phyloP scores from a whole-genome alignment of 2,113 vertebrate species.

The Epinephelus moara region DNA sequence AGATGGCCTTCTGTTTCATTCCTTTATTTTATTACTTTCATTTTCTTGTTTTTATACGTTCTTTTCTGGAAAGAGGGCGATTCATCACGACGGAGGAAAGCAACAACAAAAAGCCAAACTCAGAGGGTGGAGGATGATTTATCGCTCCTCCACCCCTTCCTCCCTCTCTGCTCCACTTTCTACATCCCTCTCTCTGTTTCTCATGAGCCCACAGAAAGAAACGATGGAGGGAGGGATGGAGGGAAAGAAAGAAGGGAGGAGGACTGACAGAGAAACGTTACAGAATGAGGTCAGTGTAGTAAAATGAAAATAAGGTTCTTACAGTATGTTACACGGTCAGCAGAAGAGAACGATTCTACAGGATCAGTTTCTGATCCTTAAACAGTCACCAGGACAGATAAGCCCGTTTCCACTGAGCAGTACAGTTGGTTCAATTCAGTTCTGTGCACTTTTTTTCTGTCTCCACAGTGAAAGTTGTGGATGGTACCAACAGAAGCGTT shows the following conservation, averaged over 20 bases:
- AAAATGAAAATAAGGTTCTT: constrained; percentile 4
- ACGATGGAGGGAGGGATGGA: not conserved
- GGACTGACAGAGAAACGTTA: not conserved
- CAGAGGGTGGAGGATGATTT: constrained; percentile 65
- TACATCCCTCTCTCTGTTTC: not conserved
- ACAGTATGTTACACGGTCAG: not conserved
- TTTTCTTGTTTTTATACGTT: constrained; percentile 63
- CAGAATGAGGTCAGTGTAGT: not conserved
- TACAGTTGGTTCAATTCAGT: too few species aligned
- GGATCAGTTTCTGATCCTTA: not conserved
- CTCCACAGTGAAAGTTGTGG: too few species aligned
- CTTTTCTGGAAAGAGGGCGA: constrained; percentile 49
- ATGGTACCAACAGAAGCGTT: too few species aligned
- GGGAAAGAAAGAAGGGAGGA: not conserved
- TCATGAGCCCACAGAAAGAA: not conserved
- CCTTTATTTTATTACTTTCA: constrained; percentile 67
- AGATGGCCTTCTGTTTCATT: constrained; percentile 59
- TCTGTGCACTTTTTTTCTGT: too few species aligned
- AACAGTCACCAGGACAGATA: not conserved
- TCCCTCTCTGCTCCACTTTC: constrained; percentile 28
- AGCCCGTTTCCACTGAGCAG: too few species aligned
- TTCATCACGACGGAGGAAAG: constrained; percentile 61
- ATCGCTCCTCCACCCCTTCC: constrained; percentile 21
- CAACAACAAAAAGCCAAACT: constrained; percentile 60
- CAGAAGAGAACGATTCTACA: not conserved